phyloP scores from a whole-genome alignment of 2,888 invertebrate species.

The Vesta saturnalis region DNA sequence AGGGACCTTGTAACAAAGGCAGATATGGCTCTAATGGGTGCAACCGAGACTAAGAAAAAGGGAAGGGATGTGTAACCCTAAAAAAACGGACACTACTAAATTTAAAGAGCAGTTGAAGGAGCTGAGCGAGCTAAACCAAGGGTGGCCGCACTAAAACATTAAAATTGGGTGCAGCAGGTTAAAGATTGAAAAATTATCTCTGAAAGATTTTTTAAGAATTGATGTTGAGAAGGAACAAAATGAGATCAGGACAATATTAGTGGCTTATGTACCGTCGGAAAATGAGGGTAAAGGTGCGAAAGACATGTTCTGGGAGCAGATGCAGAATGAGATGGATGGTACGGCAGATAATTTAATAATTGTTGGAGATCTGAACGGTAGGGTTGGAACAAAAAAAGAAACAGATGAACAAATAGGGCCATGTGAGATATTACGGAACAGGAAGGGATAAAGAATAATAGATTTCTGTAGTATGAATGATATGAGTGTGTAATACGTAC shows the following conservation, averaged over 20 bases:
- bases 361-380: constrained; percentile 4
- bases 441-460: not conserved
- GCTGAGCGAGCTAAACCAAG: not conserved
- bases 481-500: not conserved
- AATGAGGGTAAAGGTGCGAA: constrained; percentile 8
- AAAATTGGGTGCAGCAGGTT: not conserved
- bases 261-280: too few species aligned
- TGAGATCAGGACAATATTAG: too few species aligned
- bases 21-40: not conserved
- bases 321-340: not conserved
- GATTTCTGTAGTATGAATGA: not conserved
- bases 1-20: constrained; percentile 2
- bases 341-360: constrained; percentile 4
- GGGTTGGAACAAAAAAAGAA: not conserved
- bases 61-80: too few species aligned
- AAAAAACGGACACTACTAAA: constrained; percentile 1
- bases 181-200: constrained; percentile 10
- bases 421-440: not conserved
- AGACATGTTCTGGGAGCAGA: constrained; percentile 8
- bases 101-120: not conserved
- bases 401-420: not conserved
- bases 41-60: constrained; percentile 7
- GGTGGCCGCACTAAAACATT: not conserved
- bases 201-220: constrained; percentile 10
- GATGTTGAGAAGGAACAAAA: too few species aligned